A percentile compares a stretch with the other conserved stretches of the same genome.
These are phyloP conservation scores for Chelonia mydas DNA, from an alignment of 2,797 vertebrate species.

Conservation along the genomic window DNA sequence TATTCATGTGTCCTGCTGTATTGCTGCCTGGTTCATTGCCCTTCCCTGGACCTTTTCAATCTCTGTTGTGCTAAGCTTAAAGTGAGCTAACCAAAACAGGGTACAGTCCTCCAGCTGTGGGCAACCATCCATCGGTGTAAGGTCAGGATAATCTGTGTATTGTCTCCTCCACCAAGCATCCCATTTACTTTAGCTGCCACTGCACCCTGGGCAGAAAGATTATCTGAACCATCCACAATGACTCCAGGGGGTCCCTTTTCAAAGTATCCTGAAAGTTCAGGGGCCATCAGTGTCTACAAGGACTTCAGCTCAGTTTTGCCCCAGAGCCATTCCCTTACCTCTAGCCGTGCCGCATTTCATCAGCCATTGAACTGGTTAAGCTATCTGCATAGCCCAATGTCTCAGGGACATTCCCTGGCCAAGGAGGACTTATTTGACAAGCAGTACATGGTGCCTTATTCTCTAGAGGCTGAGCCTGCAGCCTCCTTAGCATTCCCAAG, in stretches of 20 bases:
- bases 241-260: background rate
- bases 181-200: background rate
- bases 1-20: background rate
- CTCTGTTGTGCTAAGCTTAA: background rate
- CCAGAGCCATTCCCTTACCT: constrained; percentile 48
- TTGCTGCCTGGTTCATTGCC: background rate
- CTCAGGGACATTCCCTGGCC: background rate
- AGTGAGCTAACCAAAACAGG: background rate
- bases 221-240: background rate
- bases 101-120: background rate
- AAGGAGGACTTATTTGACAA: constrained; percentile 53
- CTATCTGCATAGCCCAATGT: constrained; percentile 28
- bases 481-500: constrained; percentile 22
- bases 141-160: background rate
- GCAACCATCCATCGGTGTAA: background rate
- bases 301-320: constrained; percentile 30
- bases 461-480: background rate
- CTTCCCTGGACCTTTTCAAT: background rate
- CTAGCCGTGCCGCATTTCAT: background rate
- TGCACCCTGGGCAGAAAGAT: constrained; percentile 1
- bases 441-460: background rate
- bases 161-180: background rate
- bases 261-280: constrained; percentile 1
- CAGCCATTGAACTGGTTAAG: constrained; percentile 13
- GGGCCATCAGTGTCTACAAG: background rate